A percentile compares a stretch with the other conserved stretches of the same genome.
phyloP scores from a whole-genome alignment of 1,140 invertebrate genomes.

The Euura saliciscinereae region DNA sequence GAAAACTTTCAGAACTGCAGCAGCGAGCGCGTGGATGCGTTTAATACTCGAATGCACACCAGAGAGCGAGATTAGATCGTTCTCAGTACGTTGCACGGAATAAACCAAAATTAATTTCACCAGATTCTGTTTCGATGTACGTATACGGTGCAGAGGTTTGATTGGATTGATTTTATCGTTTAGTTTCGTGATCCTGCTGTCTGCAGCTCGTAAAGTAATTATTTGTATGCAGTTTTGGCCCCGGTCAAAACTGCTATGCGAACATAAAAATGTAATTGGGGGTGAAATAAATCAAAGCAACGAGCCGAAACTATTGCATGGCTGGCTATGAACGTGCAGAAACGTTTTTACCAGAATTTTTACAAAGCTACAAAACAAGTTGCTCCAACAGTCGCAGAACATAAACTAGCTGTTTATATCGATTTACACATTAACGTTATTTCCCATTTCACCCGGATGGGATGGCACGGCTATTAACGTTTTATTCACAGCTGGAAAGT shows the following conservation, averaged over 20 bases:
- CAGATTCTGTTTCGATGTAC: too few species aligned
- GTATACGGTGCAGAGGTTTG: too few species aligned
- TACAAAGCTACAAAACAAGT: neutral
- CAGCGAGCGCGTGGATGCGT: too few species aligned
- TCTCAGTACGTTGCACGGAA: too few species aligned
- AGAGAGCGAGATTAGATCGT: too few species aligned
- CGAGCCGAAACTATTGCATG: slow-evolving; percentile 18
- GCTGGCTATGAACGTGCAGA: neutral
- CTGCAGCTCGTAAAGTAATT: too few species aligned
- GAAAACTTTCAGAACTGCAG: too few species aligned
- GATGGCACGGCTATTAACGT: neutral
- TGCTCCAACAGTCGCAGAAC: neutral
- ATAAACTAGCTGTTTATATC: slow-evolving; percentile 22
- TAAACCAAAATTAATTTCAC: too few species aligned
- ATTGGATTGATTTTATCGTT: too few species aligned
- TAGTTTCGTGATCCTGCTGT: too few species aligned
- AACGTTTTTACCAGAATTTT: slow-evolving; percentile 4
- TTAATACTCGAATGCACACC: too few species aligned
- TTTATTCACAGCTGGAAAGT: neutral
- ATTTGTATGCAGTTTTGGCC: slow-evolving; percentile 35
- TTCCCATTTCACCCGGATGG: neutral
- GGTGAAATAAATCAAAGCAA: slow-evolving; percentile 25
- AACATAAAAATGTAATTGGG: slow-evolving; percentile 26
- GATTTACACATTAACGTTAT: slow-evolving; percentile 44
- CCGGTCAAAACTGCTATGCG: slow-evolving; percentile 10